phyloP scores from a whole-genome alignment of 2,888 invertebrate species.

The Ophion costatus region DNA sequence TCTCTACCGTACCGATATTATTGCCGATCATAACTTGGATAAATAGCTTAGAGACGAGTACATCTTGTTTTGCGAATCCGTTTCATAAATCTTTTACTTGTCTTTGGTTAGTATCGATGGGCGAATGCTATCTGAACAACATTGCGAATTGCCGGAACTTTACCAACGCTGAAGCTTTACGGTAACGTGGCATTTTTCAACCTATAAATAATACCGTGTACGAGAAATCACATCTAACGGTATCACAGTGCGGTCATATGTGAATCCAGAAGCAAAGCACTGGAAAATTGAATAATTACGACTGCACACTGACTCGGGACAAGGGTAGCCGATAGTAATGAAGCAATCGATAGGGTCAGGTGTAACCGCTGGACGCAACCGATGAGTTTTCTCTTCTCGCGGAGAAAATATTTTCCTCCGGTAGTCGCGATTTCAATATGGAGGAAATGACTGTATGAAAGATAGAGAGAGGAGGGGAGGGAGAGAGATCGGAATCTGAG shows the following conservation, averaged over 20 bases:
- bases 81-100: not conserved
- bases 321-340: not conserved
- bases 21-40: not conserved
- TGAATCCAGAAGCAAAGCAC: too few species aligned
- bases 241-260: too few species aligned
- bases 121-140: not conserved
- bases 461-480: not conserved
- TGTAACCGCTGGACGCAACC: slow-evolving; percentile 70
- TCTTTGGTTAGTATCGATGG: not conserved
- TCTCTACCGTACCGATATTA: not conserved
- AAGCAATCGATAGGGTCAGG: slow-evolving; percentile 73
- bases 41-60: not conserved
- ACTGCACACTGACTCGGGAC: too few species aligned
- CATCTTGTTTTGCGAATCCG: not conserved
- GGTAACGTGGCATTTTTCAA: not conserved
- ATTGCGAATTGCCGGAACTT: not conserved
- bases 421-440: slow-evolving; percentile 1
- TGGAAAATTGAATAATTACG: too few species aligned
- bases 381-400: slow-evolving; percentile 71
- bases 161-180: not conserved
- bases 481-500: slow-evolving; percentile 5
- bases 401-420: slow-evolving; percentile 50
- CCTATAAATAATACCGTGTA: too few species aligned
- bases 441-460: not conserved
- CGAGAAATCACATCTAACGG: too few species aligned